Conservation (phyloP, 2,888 invertebrate species). For the Colletes collaris region DNA sequence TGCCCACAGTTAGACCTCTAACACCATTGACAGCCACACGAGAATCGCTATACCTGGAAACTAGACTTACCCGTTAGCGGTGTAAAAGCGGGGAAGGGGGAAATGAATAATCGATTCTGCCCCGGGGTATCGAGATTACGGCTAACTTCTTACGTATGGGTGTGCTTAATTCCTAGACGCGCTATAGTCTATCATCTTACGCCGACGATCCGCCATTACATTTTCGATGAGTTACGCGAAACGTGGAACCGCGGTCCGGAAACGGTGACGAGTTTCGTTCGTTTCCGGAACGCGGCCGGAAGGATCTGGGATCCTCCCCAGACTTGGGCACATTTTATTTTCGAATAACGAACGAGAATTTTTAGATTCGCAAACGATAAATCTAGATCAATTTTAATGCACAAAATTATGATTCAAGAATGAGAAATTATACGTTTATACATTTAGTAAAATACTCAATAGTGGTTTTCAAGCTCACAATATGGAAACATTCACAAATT, state of each 20-base stretch:
- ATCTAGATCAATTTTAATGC: too few relatives aligned
- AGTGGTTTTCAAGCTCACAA: too few relatives aligned
- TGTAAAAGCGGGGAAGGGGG: slow-evolving; percentile 14
- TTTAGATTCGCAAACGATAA: too few relatives aligned
- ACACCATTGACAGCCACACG: slow-evolving; percentile 52
- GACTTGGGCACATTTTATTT: too few relatives aligned
- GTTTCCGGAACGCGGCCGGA: background rate
- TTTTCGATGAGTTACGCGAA: background rate
- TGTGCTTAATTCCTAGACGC: slow-evolving; percentile 39
- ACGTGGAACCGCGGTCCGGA: background rate
- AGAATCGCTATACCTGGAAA: slow-evolving; percentile 47
- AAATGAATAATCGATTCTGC: slow-evolving; percentile 23
- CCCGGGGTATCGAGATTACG: slow-evolving; percentile 23
- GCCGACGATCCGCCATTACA: too few relatives aligned
- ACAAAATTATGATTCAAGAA: too few relatives aligned
- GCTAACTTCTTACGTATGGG: slow-evolving; percentile 27
- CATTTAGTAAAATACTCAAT: too few relatives aligned
- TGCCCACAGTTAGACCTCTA: slow-evolving; percentile 58
- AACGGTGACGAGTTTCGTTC: background rate
- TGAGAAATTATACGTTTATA: too few relatives aligned
- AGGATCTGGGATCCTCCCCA: background rate
- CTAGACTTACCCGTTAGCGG: slow-evolving; percentile 37
- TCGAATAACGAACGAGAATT: too few relatives aligned
- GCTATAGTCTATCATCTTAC: slow-evolving; percentile 35
- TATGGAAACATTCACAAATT: too few relatives aligned